Conservation (phyloP, 2,888 invertebrate species). For the Tachina lurida region DNA sequence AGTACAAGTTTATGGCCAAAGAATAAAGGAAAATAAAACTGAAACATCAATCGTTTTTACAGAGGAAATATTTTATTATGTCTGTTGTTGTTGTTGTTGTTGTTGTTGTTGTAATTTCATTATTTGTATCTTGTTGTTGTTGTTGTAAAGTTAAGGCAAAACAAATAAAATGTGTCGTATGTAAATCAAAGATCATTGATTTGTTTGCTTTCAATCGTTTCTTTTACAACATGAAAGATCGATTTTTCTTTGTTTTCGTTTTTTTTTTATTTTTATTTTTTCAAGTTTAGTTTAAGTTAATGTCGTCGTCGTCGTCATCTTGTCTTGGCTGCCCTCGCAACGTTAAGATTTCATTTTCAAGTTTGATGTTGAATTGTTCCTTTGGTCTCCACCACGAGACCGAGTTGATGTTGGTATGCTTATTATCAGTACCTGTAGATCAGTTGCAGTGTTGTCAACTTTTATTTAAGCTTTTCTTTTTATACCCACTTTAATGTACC, state of each 20-base stretch:
- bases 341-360: conserved; percentile 10
- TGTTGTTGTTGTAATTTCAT: conserved; percentile 30
- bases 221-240: conserved; percentile 52
- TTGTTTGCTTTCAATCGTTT: conserved; percentile 58
- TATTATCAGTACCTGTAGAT: conserved; percentile 42
- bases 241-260: conserved; percentile 25
- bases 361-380: conserved; percentile 24
- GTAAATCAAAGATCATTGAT: conserved; percentile 72
- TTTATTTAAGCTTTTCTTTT: neutral
- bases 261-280: conserved; percentile 5
- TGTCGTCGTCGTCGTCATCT: conserved; percentile 5
- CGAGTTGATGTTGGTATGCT: conserved; percentile 19
- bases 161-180: conserved; percentile 67
- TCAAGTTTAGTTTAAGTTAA: conserved; percentile 4
- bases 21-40: conserved; percentile 29
- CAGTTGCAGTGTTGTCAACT: conserved; percentile 37
- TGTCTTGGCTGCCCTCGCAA: conserved; percentile 33
- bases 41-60: conserved; percentile 50
- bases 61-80: conserved; percentile 43
- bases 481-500: neutral
- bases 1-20: conserved; percentile 61
- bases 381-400: neutral
- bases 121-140: conserved; percentile 27
- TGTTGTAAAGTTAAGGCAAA: conserved; percentile 10
- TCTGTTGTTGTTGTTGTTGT: conserved; percentile 26